Evolutionary conservation across 2,113 vertebrate species (phyloP).

Genomic region (Willisornis vidua): DNA sequence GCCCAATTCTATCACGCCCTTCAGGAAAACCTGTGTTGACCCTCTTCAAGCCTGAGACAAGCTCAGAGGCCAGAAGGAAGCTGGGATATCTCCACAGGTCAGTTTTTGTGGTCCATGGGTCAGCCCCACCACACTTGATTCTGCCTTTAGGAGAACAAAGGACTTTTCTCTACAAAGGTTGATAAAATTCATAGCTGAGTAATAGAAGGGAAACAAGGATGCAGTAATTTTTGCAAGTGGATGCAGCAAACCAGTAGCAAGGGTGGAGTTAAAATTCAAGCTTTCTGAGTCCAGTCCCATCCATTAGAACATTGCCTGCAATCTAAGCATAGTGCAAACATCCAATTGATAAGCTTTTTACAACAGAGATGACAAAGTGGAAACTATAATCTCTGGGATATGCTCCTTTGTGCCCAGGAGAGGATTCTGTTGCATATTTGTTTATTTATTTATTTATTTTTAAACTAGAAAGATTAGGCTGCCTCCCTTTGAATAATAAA

Average conservation of each 20-base stretch:
- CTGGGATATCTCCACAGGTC: background rate
- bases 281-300: background rate
- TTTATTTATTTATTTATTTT: background rate
- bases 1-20: background rate
- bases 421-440: background rate
- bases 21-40: background rate
- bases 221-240: background rate
- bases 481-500: slow-evolving; percentile 1
- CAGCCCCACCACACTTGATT: background rate
- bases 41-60: background rate
- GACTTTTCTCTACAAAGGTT: background rate
- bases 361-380: slow-evolving; percentile 13
- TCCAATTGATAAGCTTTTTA: slow-evolving; percentile 43
- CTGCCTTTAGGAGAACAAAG: background rate
- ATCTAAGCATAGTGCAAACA: slow-evolving; percentile 13
- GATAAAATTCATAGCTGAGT: background rate
- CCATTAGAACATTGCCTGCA: background rate
- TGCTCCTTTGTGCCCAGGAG: background rate
- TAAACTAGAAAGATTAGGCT: background rate
- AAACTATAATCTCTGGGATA: slow-evolving; percentile 34
- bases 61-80: background rate
- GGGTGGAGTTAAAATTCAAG: slow-evolving; percentile 11
- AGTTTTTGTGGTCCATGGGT: background rate
- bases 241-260: background rate
- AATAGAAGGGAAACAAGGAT: background rate